Evolutionary conservation across 2,113 vertebrate genomes (phyloP), one percentile per base, ranked within the genome.

Genomic region (Ranitomeya imitator): DNA sequence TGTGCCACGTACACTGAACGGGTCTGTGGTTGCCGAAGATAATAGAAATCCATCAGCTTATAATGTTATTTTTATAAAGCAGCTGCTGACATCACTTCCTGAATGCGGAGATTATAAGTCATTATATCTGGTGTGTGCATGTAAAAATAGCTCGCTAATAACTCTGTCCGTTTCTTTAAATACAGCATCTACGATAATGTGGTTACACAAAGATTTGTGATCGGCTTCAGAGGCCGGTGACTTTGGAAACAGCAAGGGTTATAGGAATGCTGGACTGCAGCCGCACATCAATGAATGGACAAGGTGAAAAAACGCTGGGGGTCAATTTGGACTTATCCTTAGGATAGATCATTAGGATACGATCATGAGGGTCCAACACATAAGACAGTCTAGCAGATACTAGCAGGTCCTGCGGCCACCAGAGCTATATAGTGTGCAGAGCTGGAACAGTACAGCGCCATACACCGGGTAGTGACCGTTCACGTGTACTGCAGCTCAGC

Each of bases 81-180:
- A 91, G 87, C 80, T 0, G 9, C 89, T 92, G 92, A 93, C 91
- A 79, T 94, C 93, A 94, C 91, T 93, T 96, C 93, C 94, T 86
- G 73, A 9, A 78, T 82, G 79, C 89, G 31, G 61, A 85, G 90
- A 84, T 91, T 90, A 90, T 85, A 91, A 90, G 69, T 92, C 91
- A 91, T 91, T 90, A 77, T 86, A 31, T 82, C 90, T 90, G 23
- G 87, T 1, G 76, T 91, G 90, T 57, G 79, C 74, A 13, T 87
- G 87, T 93, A 94, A 94, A 94, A 93, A 92, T 92, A 94, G 90
- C 90, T 90, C 54, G 86, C 85, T 90, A 92, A 92, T 93, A 92
- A 93, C 92, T 92, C 91, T 90, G 82, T 79, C 86, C 59, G 0
- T 90, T 91, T 85, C 92, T 91, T 90, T 94, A 92, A 93, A 93